These are phyloP conservation scores for Bradynema listronoti DNA, from an alignment of 1,140 invertebrate species.

Conservation along the genomic window DNA sequence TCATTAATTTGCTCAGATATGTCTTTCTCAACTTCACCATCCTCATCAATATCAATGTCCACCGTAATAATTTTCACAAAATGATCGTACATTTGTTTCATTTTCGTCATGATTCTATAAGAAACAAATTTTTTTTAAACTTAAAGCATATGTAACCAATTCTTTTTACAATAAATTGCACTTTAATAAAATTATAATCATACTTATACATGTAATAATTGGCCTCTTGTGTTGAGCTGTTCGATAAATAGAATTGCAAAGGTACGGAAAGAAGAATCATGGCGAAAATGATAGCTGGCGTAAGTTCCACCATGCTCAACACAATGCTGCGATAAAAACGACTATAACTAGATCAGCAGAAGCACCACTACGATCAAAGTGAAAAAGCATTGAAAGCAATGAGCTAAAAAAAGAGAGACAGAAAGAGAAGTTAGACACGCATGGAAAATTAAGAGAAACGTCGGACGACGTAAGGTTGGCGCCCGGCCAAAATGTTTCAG, in stretches of 20 bases:
- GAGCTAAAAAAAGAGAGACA: too few relatives aligned
- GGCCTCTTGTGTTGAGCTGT: constrained; percentile 28
- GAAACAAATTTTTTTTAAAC: neutral
- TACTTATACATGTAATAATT: constrained; percentile 25
- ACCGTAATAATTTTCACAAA: constrained; percentile 8
- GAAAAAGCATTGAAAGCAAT: too few relatives aligned
- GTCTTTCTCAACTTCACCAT: constrained; percentile 7
- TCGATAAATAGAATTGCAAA: constrained; percentile 27
- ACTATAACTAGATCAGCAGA: too few relatives aligned
- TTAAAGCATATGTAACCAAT: too few relatives aligned
- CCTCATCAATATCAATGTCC: neutral
- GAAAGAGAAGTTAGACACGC: too few relatives aligned
- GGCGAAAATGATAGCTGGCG: constrained; percentile 26
- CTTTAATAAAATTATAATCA: constrained; percentile 11
- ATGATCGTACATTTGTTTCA: constrained; percentile 10
- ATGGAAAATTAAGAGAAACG: too few relatives aligned
- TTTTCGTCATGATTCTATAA: constrained; percentile 25
- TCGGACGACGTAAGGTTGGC: too few relatives aligned
- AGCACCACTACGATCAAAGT: too few relatives aligned
- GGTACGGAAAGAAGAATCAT: constrained; percentile 30
- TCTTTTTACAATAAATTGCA: constrained; percentile 12
- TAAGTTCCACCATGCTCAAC: constrained; percentile 25
- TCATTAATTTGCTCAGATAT: too few relatives aligned
- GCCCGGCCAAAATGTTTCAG: too few relatives aligned
- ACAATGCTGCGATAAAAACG: too few relatives aligned